Conservation (phyloP, 2,888 invertebrate species). For the Marasmarcha lunaedactyla region DNA sequence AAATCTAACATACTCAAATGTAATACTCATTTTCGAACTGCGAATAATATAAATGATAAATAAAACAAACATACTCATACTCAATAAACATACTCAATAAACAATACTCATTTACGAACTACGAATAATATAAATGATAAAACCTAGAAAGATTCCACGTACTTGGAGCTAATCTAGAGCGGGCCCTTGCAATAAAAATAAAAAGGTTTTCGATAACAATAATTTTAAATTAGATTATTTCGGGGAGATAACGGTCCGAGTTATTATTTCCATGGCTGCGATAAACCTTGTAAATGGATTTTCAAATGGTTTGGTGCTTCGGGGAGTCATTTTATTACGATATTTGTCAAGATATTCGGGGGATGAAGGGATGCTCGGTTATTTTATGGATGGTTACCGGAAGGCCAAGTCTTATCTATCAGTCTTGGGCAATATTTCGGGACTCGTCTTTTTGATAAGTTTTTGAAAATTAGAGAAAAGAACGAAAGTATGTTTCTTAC, state of each 20-base stretch:
- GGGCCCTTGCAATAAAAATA: constrained; percentile 56
- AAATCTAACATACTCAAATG: too few relatives aligned
- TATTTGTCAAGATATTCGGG: constrained; percentile 63
- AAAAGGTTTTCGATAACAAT: constrained; percentile 61
- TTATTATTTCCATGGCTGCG: constrained; percentile 67
- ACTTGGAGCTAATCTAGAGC: constrained; percentile 41
- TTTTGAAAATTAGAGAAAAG: too few relatives aligned
- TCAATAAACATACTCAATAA: too few relatives aligned
- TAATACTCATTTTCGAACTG: too few relatives aligned
- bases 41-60: too few relatives aligned
- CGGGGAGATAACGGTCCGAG: constrained; percentile 63
- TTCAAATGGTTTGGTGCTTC: constrained; percentile 59
- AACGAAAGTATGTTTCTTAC: too few relatives aligned
- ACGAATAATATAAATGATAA: too few relatives aligned
- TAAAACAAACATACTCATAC: too few relatives aligned
- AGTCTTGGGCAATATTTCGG: too few relatives aligned
- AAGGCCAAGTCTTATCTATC: too few relatives aligned
- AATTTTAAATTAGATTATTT: constrained; percentile 68
- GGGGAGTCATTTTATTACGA: constrained; percentile 62
- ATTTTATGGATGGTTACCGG: not conserved
- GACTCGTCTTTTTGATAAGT: too few relatives aligned
- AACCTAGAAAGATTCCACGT: constrained; percentile 12
- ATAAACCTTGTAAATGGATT: constrained; percentile 68
- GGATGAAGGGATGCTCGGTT: not conserved
- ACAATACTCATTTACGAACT: too few relatives aligned